phyloP scores from a whole-genome alignment of 2,888 invertebrate species.

The Himalopsyche japonica region DNA sequence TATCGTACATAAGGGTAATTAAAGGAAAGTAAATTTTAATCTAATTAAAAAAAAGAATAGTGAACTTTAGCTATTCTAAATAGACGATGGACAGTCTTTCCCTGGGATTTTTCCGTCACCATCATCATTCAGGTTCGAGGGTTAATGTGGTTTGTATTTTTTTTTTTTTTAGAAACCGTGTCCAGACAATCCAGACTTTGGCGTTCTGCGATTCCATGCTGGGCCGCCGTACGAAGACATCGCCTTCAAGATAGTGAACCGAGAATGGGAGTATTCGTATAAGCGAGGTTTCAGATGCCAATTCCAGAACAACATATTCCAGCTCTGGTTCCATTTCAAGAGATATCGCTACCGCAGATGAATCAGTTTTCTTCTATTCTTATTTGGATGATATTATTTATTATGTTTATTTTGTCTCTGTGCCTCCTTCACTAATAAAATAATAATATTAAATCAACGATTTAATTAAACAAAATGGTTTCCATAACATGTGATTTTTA shows the following conservation, averaged over 20 bases:
- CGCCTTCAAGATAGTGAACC: conserved; percentile 97
- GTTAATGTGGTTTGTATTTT: neutral
- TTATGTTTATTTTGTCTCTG: neutral
- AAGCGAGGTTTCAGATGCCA: conserved; percentile 98
- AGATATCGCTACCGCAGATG: conserved; percentile 91
- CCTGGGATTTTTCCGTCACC: no score
- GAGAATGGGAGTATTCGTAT: conserved; percentile 99
- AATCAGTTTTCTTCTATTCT: neutral
- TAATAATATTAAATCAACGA: neutral
- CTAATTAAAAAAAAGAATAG: no score
- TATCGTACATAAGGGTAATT: no score
- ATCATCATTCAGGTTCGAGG: no score
- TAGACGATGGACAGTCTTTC: no score
- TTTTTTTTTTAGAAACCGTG: conserved; percentile 79
- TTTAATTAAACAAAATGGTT: neutral
- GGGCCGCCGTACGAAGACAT: conserved; percentile 99
- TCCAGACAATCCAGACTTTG: conserved; percentile 92
- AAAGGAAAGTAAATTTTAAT: no score
- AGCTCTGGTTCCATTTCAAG: conserved; percentile 99
- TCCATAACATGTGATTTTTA: neutral
- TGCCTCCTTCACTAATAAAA: no score
- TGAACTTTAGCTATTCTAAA: no score
- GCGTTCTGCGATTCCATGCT: conserved; percentile 91
- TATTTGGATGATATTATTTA: neutral
- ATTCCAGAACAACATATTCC: conserved; percentile 99